A percentile compares a stretch with the other conserved stretches of the same genome.
phyloP scores from a whole-genome alignment of 2,888 invertebrate species.

The Chalcosyrphus nemorum region DNA sequence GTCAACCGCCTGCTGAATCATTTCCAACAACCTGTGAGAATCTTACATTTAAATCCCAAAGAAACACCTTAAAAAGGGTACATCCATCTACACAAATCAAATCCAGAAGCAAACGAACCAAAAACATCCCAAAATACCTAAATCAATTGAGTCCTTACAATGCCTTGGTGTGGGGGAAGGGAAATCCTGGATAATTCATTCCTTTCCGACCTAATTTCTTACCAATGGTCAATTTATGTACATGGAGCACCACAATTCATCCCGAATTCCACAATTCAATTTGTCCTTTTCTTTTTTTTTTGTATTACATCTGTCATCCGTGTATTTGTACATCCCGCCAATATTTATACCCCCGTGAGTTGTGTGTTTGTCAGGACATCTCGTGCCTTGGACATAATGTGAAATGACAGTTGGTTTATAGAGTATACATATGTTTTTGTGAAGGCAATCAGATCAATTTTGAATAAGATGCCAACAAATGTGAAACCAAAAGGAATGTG shows the following conservation, averaged over 20 bases:
- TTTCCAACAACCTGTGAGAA: background rate
- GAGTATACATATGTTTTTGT: too few relatives aligned
- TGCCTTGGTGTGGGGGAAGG: too few relatives aligned
- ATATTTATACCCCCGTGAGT: background rate
- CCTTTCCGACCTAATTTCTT: conserved; percentile 9
- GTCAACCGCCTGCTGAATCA: background rate
- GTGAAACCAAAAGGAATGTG: background rate
- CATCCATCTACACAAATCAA: conserved; percentile 16
- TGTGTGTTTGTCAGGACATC: background rate
- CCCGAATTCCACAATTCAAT: conserved; percentile 3
- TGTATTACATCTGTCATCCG: background rate
- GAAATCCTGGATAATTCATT: conserved; percentile 1
- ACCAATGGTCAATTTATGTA: background rate
- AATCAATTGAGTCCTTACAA: conserved; percentile 18
- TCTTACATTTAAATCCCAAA: background rate
- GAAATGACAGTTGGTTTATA: background rate
- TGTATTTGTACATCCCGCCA: background rate
- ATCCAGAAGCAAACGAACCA: conserved; percentile 14
- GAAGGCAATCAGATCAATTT: background rate
- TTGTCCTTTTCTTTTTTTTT: conserved; percentile 4
- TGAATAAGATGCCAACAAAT: conserved; percentile 16
- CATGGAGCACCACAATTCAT: conserved; percentile 4
- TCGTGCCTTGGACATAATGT: background rate
- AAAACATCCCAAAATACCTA: conserved; percentile 9
- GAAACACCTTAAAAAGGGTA: background rate